Evolutionary conservation across 2,797 vertebrate genomes (phyloP).

Genomic region (Acestrorhynchus altus): DNA sequence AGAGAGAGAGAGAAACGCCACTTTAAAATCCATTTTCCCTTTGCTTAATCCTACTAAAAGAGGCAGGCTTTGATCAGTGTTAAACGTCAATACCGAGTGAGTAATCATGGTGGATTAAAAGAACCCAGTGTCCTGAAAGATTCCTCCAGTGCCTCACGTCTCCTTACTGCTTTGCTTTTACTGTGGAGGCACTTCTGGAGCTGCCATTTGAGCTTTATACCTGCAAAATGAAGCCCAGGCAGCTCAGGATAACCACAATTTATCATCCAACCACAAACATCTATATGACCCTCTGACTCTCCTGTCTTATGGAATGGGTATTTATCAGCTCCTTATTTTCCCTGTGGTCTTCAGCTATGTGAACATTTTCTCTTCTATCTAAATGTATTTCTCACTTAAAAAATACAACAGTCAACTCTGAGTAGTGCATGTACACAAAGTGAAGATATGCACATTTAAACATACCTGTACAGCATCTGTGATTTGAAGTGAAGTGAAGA

Average conservation of each 20-base stretch:
- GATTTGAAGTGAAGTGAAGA: too few relatives aligned
- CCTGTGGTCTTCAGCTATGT: too few relatives aligned
- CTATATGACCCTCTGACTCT: too few relatives aligned
- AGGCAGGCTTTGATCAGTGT: slow-evolving; percentile 68
- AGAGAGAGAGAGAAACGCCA: too few relatives aligned
- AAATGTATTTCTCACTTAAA: too few relatives aligned
- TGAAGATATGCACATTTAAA: too few relatives aligned
- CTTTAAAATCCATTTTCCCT: slow-evolving; percentile 67
- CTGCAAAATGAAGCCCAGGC: background rate
- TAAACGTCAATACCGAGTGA: slow-evolving; percentile 70
- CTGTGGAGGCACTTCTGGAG: background rate
- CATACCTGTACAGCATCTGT: too few relatives aligned
- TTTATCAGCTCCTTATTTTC: too few relatives aligned
- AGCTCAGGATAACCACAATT: background rate
- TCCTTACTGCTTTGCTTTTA: background rate
- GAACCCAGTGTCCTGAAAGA: slow-evolving; percentile 56
- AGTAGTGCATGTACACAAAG: too few relatives aligned
- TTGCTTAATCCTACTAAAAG: slow-evolving; percentile 68
- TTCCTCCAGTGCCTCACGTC: slow-evolving; percentile 8
- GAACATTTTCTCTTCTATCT: too few relatives aligned
- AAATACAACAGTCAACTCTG: too few relatives aligned
- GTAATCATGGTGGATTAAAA: slow-evolving; percentile 64
- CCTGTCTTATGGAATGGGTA: too few relatives aligned
- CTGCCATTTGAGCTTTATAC: background rate
- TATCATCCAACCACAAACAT: background rate